Conservation (phyloP, 92 coral and sea anemone species). For the Isaurus tuberculatus region DNA sequence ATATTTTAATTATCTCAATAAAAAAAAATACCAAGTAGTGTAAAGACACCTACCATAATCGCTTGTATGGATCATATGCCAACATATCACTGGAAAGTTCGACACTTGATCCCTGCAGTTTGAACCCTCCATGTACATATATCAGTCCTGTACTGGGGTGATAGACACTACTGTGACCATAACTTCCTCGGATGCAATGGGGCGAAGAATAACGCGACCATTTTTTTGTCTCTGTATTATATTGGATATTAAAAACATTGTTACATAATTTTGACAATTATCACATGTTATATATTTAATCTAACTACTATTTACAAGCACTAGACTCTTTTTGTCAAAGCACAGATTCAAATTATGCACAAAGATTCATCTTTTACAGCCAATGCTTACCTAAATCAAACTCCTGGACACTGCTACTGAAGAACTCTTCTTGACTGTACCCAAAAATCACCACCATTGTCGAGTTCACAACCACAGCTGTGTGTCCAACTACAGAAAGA, state of each 20-base stretch:
- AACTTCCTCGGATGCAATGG: slow-evolving; percentile 57
- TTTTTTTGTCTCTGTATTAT: slow-evolving; percentile 5
- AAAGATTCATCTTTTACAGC: background rate
- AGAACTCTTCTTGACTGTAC: slow-evolving; percentile 66
- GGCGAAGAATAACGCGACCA: slow-evolving; percentile 26
- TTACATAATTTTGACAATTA: no score
- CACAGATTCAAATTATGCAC: no score
- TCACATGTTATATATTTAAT: no score
- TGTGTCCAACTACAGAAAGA: slow-evolving; percentile 87
- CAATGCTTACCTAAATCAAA: slow-evolving; percentile 75
- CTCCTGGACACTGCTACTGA: slow-evolving; percentile 79
- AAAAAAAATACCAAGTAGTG: background rate
- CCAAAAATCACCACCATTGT: slow-evolving; percentile 94
- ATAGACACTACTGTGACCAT: slow-evolving; percentile 93
- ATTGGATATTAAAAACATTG: no score
- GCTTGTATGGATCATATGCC: slow-evolving; percentile 68
- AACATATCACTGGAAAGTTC: slow-evolving; percentile 56
- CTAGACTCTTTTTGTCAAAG: no score
- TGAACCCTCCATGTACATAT: slow-evolving; percentile 84
- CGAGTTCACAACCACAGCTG: slow-evolving; percentile 75
- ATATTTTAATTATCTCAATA: background rate
- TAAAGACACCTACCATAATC: slow-evolving; percentile 71
- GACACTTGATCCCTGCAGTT: background rate
- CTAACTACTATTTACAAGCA: no score
- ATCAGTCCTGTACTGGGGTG: slow-evolving; percentile 67